These are phyloP conservation scores for Triplophysa tibetana DNA, from an alignment of 2,113 vertebrate genomes.

Conservation along the genomic window DNA sequence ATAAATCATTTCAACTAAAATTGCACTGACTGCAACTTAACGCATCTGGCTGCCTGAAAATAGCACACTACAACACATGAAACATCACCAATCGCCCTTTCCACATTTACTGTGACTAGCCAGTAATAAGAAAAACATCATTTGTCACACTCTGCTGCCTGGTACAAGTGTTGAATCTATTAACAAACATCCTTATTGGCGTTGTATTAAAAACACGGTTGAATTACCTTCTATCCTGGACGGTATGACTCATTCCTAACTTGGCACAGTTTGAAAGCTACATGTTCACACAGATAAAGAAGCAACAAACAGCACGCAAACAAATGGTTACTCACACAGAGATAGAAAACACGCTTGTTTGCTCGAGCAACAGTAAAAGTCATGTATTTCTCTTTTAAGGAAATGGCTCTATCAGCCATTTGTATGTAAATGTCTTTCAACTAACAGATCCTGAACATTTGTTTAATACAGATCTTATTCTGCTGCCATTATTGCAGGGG, in stretches of 20 bases:
- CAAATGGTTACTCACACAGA: not conserved
- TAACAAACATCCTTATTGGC: conserved; percentile 20
- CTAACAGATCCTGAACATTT: not conserved
- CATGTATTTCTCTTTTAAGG: conserved; percentile 1
- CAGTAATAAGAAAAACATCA: not conserved
- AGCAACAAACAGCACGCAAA: not conserved
- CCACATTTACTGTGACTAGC: not conserved
- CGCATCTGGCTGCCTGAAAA: conserved; percentile 25
- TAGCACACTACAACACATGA: conserved; percentile 23
- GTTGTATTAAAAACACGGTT: conserved; percentile 1
- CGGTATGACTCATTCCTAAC: conserved; percentile 15
- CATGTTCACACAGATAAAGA: not conserved
- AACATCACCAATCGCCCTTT: conserved; percentile 22
- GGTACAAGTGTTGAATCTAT: conserved; percentile 2
- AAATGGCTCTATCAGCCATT: not conserved
- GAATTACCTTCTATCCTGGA: conserved; percentile 10
- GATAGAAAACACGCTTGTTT: not conserved
- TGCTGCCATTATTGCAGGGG: conserved; percentile 1
- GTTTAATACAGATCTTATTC: conserved; percentile 22
- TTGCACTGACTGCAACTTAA: conserved; percentile 1
- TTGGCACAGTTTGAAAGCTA: not conserved
- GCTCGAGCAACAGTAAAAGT: not conserved
- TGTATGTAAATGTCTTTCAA: conserved; percentile 25
- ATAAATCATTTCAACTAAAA: conserved; percentile 29
- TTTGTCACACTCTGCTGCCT: conserved; percentile 7